Conservation (phyloP, 2,888 invertebrate species). For the Aspidiotus rigidus region DNA sequence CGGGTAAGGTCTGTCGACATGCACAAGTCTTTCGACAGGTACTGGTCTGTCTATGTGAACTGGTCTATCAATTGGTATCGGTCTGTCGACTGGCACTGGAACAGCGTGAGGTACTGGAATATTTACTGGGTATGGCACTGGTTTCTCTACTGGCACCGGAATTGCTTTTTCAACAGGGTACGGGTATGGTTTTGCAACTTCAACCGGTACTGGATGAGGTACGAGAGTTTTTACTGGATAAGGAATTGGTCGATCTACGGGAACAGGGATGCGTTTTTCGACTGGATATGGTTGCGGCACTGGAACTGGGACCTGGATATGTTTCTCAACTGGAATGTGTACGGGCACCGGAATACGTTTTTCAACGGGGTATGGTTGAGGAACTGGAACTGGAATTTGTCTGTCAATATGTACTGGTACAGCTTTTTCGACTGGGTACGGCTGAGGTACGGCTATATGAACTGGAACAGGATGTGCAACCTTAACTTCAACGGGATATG, state of each 20-base stretch:
- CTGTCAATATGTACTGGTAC: conserved; percentile 38
- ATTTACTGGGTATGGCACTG: conserved; percentile 55
- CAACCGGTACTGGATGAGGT: conserved; percentile 37
- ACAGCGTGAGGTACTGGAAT: conserved; percentile 60
- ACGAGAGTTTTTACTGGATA: conserved; percentile 36
- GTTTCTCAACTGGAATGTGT: conserved; percentile 52
- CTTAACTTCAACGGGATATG: conserved; percentile 23
- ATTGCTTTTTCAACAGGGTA: conserved; percentile 53
- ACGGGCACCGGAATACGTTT: conserved; percentile 64
- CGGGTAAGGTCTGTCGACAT: conserved; percentile 39
- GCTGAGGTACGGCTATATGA: conserved; percentile 36
- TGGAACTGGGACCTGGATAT: conserved; percentile 56
- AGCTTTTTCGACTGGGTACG: conserved; percentile 36
- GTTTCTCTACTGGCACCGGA: conserved; percentile 55
- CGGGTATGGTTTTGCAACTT: conserved; percentile 37
- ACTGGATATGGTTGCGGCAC: conserved; percentile 53
- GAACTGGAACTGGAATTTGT: conserved; percentile 38
- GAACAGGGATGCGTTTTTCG: conserved; percentile 37
- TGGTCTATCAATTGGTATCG: conserved; percentile 46
- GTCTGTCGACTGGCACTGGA: conserved; percentile 60
- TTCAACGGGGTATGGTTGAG: conserved; percentile 41
- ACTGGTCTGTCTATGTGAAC: conserved; percentile 38
- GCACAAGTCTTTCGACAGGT: conserved; percentile 38
- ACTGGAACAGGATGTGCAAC: conserved; percentile 37
- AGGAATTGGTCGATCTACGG: conserved; percentile 38